Evolutionary conservation across 1,140 invertebrate species (phyloP).

Genomic region (Atta colombica): DNA sequence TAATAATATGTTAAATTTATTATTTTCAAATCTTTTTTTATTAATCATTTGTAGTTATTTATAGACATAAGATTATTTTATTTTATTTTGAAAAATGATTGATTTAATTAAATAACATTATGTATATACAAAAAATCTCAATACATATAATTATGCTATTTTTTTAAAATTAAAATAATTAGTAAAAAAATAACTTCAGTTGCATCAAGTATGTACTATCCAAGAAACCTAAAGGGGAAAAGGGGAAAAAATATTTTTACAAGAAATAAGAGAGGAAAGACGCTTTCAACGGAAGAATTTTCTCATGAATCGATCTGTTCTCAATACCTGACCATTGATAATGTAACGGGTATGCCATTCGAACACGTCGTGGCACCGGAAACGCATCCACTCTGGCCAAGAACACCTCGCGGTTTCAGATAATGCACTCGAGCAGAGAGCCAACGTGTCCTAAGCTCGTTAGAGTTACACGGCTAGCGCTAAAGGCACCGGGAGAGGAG

Average conservation of each 20-base stretch:
- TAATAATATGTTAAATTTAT: background rate
- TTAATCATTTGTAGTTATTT: background rate
- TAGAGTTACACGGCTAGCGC: constrained; percentile 80
- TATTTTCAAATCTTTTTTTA: background rate
- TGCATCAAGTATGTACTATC: background rate
- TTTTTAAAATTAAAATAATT: constrained; percentile 6
- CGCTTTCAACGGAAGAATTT: background rate
- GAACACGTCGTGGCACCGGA: constrained; percentile 47
- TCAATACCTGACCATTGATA: constrained; percentile 35
- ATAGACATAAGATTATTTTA: background rate
- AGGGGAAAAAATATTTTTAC: background rate
- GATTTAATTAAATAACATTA: background rate
- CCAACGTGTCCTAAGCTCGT: constrained; percentile 80
- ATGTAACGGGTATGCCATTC: constrained; percentile 57
- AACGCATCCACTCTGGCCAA: constrained; percentile 70
- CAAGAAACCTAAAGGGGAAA: background rate
- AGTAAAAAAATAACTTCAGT: background rate
- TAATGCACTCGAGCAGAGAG: constrained; percentile 75
- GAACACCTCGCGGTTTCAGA: constrained; percentile 76
- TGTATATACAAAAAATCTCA: background rate
- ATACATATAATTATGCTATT: background rate
- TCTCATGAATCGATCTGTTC: constrained; percentile 11
- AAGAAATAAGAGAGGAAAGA: background rate
- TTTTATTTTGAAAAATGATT: background rate
- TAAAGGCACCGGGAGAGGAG: constrained; percentile 77